These are phyloP conservation scores for Tetramorium alpestre DNA, from an alignment of 1,140 invertebrate genomes.

Conservation along the genomic window DNA sequence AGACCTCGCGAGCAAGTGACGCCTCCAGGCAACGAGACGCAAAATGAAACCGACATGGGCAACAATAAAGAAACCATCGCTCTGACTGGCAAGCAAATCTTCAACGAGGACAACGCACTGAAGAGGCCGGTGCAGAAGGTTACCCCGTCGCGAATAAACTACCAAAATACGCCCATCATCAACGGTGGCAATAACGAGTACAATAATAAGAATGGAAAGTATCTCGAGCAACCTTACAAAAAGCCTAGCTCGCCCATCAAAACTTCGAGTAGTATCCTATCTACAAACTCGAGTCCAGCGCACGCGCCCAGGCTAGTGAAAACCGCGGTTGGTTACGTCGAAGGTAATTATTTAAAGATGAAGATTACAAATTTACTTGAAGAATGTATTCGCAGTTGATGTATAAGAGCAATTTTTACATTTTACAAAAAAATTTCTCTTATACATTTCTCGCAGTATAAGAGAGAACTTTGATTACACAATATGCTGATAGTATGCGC, in stretches of 20 bases:
- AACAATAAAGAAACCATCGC: conserved; percentile 63
- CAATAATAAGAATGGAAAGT: conserved; percentile 80
- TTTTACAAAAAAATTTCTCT: conserved; percentile 37
- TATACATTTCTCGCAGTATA: neutral
- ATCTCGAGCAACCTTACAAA: conserved; percentile 86
- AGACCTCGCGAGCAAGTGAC: conserved; percentile 86
- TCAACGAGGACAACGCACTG: conserved; percentile 79
- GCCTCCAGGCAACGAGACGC: conserved; percentile 75
- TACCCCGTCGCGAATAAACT: conserved; percentile 85
- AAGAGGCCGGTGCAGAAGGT: conserved; percentile 88
- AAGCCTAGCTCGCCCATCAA: conserved; percentile 91
- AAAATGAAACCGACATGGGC: conserved; percentile 77
- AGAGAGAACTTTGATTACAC: neutral
- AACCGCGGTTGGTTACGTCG: conserved; percentile 86
- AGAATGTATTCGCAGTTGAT: neutral
- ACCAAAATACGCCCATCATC: conserved; percentile 77
- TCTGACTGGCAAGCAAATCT: conserved; percentile 78
- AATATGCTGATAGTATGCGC: conserved; percentile 21
- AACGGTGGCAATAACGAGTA: conserved; percentile 84
- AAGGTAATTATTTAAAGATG: conserved; percentile 78
- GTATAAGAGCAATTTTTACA: conserved; percentile 47
- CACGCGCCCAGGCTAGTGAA: conserved; percentile 86
- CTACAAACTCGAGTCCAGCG: conserved; percentile 78
- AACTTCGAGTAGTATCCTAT: conserved; percentile 83
- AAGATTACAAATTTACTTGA: neutral